A percentile compares a stretch with the other conserved stretches of the same genome.
phyloP scores from a whole-genome alignment of 2,797 vertebrate genomes.

The Phalloptychus januarius region DNA sequence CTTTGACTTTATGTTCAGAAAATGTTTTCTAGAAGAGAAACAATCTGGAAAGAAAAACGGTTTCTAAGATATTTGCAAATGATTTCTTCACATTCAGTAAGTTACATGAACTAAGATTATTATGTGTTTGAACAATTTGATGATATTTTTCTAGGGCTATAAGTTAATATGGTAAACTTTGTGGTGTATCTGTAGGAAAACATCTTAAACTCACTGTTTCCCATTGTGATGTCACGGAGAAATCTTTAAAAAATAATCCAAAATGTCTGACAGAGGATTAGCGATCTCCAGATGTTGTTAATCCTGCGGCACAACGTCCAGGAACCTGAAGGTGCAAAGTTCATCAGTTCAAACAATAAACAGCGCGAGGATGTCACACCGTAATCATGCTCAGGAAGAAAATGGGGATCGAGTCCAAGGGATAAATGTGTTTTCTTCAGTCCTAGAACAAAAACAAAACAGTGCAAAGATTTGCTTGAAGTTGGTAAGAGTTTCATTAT shows the following conservation, averaged over 20 bases:
- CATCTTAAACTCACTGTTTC: background rate
- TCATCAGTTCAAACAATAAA: background rate
- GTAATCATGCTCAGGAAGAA: background rate
- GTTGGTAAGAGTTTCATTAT: background rate
- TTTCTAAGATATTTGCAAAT: background rate
- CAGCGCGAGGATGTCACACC: background rate
- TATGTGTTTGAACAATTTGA: background rate
- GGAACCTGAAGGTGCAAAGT: background rate
- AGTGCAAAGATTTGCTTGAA: background rate
- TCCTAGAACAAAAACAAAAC: background rate
- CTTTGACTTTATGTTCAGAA: background rate
- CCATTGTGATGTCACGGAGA: background rate
- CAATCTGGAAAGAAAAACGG: background rate
- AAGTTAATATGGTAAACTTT: background rate
- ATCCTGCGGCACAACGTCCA: background rate
- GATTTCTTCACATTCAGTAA: background rate
- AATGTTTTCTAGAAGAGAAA: background rate
- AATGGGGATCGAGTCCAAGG: background rate
- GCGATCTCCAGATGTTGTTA: background rate
- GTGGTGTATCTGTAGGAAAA: background rate
- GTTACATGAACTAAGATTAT: background rate
- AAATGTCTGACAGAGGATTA: background rate
- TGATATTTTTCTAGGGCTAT: background rate
- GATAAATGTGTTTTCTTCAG: background rate
- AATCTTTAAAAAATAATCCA: background rate